phyloP scores from a whole-genome alignment of 2,797 vertebrate species.

The Ceryle rudis region DNA sequence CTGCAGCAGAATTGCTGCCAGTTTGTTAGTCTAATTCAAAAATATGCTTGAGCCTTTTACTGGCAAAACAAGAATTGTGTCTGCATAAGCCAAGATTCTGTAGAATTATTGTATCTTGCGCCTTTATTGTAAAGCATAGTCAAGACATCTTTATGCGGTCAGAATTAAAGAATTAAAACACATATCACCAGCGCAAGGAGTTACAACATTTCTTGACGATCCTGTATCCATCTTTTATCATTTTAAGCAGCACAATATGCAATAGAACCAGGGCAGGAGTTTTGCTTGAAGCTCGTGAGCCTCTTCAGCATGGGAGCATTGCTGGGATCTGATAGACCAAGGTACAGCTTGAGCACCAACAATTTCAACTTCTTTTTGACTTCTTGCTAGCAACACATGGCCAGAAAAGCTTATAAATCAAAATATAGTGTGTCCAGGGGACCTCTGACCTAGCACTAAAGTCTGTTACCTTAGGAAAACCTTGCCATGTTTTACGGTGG shows the following conservation, averaged over 20 bases:
- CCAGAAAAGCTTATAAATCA: not conserved
- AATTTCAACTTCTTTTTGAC: not conserved
- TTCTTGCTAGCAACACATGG: not conserved
- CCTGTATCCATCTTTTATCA: not conserved
- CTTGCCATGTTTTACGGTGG: not conserved
- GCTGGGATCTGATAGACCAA: not conserved
- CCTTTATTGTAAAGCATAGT: not conserved
- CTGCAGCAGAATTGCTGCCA: not conserved
- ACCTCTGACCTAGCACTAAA: not conserved
- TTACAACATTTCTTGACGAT: not conserved
- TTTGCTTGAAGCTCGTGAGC: not conserved
- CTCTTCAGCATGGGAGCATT: not conserved
- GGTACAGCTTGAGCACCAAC: not conserved
- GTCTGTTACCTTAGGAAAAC: not conserved
- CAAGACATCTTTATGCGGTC: not conserved
- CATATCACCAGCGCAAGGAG: not conserved
- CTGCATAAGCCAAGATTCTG: not conserved
- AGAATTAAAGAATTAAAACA: not conserved
- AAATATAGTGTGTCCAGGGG: not conserved
- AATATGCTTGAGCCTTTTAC: not conserved
- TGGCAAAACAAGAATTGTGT: not conserved
- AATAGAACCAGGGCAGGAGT: not conserved
- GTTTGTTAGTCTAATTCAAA: not conserved
- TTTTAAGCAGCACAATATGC: rapidly evolving
- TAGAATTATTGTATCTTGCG: not conserved